Base-by-base conservation (phyloP, 2,888 invertebrate genomes). In the Rhamnusium bicolor region DNA sequence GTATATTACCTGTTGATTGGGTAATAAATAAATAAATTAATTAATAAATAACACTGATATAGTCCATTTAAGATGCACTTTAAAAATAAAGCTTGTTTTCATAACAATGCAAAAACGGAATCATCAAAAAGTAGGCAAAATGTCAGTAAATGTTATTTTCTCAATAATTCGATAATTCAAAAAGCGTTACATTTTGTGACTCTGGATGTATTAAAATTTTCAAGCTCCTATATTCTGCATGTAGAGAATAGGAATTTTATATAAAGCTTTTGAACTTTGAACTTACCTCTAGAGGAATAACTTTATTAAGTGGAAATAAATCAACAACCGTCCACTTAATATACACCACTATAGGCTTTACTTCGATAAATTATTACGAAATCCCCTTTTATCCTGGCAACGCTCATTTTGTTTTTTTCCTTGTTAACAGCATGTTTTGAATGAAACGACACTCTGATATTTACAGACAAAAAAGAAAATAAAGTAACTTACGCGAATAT, bases 401-500 rank as follows among this genome's bases (percentile, higher is more conserved):
- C 16, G n/a, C 40, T 61, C n/a, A 14, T 27, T 63, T 16, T 6
- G 16, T n/a, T 10, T 19, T 49, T 51, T 18, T 1, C 5, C 27
- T 27, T 14, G 6, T 3, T 21, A 27, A 40, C 63, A 63, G 46
- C 19, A 2, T 16, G 24, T 46, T 32, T 61, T 21, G 16, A 63
- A 21, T 8, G 7, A 14, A 63, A 49, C 1, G 8, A 14, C 24
- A 16, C 53, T 32, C 12, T 65, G 65, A 51, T 27, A 27, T 61
- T 61, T 46, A 12, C 46, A n/a, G 18, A 16, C 46, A 46, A 10
- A 14, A 60, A 32, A 19, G 24, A 71, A 49, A 47, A 32, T 18
- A 40, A 54, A 56, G 51, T 19, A 63, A 85, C 88, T 88, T 85
- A 89, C 88, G 84, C 87, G 91, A 86, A 88, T 89, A 85, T 84